Base-by-base conservation (phyloP, 92 coral and sea anemone genomes). In the Actinernus sp. region DNA sequence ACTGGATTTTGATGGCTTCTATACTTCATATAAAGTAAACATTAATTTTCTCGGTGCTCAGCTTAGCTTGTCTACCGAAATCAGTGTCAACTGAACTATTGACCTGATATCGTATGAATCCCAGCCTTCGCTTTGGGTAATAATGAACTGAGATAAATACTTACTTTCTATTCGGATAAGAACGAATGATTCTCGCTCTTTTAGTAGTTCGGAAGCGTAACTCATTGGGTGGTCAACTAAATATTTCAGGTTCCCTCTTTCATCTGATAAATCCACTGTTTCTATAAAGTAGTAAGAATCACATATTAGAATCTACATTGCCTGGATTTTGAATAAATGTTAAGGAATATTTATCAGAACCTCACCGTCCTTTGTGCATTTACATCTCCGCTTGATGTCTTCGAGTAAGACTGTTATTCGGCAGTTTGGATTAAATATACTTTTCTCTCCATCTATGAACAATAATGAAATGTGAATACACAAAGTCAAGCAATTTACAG, bases 131-230 rank as follows among this genome's bases (percentile, higher is more conserved):
- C n/a, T n/a, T n/a, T n/a, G n/a, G n/a, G n/a, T n/a, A n/a, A n/a
- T n/a, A n/a, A n/a, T n/a, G n/a, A n/a, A n/a, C n/a, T n/a, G n/a
- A n/a, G n/a, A n/a, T n/a, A n/a, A n/a, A n/a, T n/a, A 81, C 98
- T 94, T 80, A 94, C 98, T 94, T 51, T 91, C 97, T 2, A 94
- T 90, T 49, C 88, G 81, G 30, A 94, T 87, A 18, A 94, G 82
- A 17, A 94, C 97, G 27, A 94, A 84, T 10, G 84, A 76, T 36
- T 94, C 98, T 55, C 98, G 61, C 22, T 88, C 95, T 65, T 94
- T 91, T 24, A 94, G 55, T 23, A 87, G 61, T 5, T 94, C 97
- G 22, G 94, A 75, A 2, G 97, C 98, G 57, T 91, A 94, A 4
- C 82, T 75, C 13, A 69, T 64, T 14, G 97, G 97, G 51, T 91